A percentile compares a stretch with the other conserved stretches of the same genome.
Conservation (phyloP, 2,797 vertebrate species). For the Chrysocyon brachyurus region DNA sequence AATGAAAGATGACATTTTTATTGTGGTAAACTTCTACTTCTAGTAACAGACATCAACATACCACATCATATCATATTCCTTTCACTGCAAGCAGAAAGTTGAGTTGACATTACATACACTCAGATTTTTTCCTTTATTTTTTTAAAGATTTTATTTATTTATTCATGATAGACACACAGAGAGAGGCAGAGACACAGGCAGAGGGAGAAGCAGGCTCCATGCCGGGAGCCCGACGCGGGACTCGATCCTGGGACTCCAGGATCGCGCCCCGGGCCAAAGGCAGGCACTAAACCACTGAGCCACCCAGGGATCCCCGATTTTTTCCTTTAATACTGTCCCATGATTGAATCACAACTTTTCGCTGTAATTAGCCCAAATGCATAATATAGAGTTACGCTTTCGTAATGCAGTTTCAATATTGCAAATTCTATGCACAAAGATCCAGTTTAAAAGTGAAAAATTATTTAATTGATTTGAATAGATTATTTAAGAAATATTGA, state of each 20-base stretch:
- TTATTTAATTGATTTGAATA: neutral
- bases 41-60: neutral
- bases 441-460: slow-evolving; percentile 42
- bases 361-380: neutral
- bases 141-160: too few species aligned
- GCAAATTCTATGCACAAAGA: neutral
- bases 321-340: neutral
- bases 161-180: too few species aligned
- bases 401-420: slow-evolving; percentile 25
- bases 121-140: neutral
- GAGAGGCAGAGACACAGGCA: too few species aligned
- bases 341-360: slow-evolving; percentile 18
- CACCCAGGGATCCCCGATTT: neutral
- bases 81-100: neutral
- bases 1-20: neutral
- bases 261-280: too few species aligned
- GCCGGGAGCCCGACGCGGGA: accelerated
- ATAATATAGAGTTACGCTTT: neutral
- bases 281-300: too few species aligned
- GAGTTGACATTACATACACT: neutral
- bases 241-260: too few species aligned
- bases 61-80: neutral
- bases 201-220: too few species aligned
- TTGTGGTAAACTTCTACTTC: slow-evolving; percentile 29
- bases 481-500: neutral